Evolutionary conservation across 2,113 vertebrate species (phyloP), one percentile per base, ranked within the genome.

Genomic region (Callionymus lyra): DNA sequence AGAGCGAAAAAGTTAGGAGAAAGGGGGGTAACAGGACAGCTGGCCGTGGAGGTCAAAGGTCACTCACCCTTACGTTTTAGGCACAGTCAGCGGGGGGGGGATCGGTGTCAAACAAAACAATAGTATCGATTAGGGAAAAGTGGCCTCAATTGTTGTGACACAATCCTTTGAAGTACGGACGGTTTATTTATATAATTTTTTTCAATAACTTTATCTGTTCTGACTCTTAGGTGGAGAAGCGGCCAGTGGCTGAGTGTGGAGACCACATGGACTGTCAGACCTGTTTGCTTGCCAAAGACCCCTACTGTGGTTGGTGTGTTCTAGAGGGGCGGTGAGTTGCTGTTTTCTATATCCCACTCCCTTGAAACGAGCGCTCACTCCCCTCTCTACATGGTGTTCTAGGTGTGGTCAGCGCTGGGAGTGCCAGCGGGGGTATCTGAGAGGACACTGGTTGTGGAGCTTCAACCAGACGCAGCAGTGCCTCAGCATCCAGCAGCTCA

Each of bases 231-330:
- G 81, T 98, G 11, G 82, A 86, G 59, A 94, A 89, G 69, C 84
- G 89, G 50, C 90, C 93, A 0, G 88, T 98, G 62, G 84, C 88
- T 13, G 89, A 95, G 68, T 98, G 94, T 73, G 87, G 89, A 4
- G 74, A 86, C 21, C 86, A 88, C 58, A 44, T 66, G 2, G 88
- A 93, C 59, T 98, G 94, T 44, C 77, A 79, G 6, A 92, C 90
- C 10, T 98, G 94, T 53, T 80, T 98, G 18, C 78, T 85, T 1
- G 77, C 85, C 44, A 86, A 58, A 37, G 94, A 98, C 69, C 94
- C 94, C 0, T 95, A 97, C 65, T 98, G 94, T 53, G 94, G 94
- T 34, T 98, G 94, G 94, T 98, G 94, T 82, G 90, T 95, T 31
- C 88, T 98, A 45, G 89, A 92, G 31, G 94, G 94, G 67, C 79